phyloP scores from a whole-genome alignment of 2,888 invertebrate species.

The Brachyopa scutellaris region DNA sequence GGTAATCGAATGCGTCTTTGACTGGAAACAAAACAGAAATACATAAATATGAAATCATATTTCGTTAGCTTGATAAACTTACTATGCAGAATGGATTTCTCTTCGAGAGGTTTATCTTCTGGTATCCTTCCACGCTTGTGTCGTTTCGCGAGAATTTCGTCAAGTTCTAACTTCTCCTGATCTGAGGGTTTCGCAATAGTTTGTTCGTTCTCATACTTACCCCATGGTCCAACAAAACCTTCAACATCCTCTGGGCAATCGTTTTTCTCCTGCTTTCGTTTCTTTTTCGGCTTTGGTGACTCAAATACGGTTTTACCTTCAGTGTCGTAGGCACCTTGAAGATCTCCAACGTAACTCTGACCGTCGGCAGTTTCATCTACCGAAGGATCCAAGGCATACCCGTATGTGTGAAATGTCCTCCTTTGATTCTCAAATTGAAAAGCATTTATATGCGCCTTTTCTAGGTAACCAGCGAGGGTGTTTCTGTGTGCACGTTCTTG shows the following conservation, averaged over 20 bases:
- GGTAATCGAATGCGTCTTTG: slow-evolving; percentile 96
- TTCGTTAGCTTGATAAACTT: slow-evolving; percentile 79
- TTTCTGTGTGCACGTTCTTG: slow-evolving; percentile 94
- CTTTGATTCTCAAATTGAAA: slow-evolving; percentile 99
- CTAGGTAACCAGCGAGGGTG: slow-evolving; percentile 96
- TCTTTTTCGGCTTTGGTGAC: slow-evolving; percentile 87
- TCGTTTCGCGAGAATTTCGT: slow-evolving; percentile 95
- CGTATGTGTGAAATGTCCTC: slow-evolving; percentile 96
- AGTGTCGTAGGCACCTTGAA: slow-evolving; percentile 87
- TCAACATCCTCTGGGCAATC: slow-evolving; percentile 95
- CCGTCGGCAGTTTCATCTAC: slow-evolving; percentile 84
- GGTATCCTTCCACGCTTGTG: slow-evolving; percentile 93
- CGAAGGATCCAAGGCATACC: slow-evolving; percentile 97
- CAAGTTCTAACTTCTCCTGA: slow-evolving; percentile 96
- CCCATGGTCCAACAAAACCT: slow-evolving; percentile 99
- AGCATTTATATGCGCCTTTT: slow-evolving; percentile 96
- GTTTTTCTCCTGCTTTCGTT: slow-evolving; percentile 93
- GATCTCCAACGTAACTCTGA: slow-evolving; percentile 84
- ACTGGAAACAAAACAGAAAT: slow-evolving; percentile 84
- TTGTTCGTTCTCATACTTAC: slow-evolving; percentile 94
- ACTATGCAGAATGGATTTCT: slow-evolving; percentile 97
- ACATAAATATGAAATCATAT: too few species aligned
- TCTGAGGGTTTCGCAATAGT: slow-evolving; percentile 94
- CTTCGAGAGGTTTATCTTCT: slow-evolving; percentile 96
- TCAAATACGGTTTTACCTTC: slow-evolving; percentile 96